Percentiles rank a stretch among this genome's conserved stretches.
These are phyloP conservation scores for Catagonus wagneri DNA, from an alignment of 2,113 vertebrate species.

Conservation along the genomic window DNA sequence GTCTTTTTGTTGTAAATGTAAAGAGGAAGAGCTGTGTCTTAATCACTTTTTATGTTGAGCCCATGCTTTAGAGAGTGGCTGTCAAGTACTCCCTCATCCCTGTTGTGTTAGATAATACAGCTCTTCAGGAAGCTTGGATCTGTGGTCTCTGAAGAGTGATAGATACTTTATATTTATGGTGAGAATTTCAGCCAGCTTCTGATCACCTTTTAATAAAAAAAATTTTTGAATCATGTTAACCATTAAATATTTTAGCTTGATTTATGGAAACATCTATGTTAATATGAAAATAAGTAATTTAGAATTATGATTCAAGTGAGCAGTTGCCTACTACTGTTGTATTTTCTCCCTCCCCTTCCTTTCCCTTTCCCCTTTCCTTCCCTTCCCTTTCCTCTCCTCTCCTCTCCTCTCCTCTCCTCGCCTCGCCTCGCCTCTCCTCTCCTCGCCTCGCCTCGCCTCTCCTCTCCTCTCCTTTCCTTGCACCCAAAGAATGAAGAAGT, in stretches of 20 bases:
- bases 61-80: background rate
- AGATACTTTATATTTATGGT: conserved; percentile 40
- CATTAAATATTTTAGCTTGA: too few relatives aligned
- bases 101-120: background rate
- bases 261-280: background rate
- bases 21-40: background rate
- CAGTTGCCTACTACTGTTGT: background rate
- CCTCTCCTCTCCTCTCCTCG: too few relatives aligned
- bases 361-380: too few relatives aligned
- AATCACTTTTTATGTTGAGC: background rate
- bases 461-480: too few relatives aligned
- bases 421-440: too few relatives aligned
- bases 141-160: background rate
- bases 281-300: conserved; percentile 23
- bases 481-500: too few relatives aligned
- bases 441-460: too few relatives aligned
- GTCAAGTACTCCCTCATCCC: background rate
- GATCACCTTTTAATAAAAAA: conserved; percentile 51
- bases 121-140: background rate
- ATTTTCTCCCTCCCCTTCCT: too few relatives aligned
- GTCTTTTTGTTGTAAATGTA: conserved; percentile 13
- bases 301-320: conserved; percentile 57
- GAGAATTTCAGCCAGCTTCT: conserved; percentile 48
- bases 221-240: background rate
- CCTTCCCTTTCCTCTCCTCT: too few relatives aligned